These are phyloP conservation scores for Thyatira batis DNA, from an alignment of 2,888 invertebrate genomes.

Conservation along the genomic window DNA sequence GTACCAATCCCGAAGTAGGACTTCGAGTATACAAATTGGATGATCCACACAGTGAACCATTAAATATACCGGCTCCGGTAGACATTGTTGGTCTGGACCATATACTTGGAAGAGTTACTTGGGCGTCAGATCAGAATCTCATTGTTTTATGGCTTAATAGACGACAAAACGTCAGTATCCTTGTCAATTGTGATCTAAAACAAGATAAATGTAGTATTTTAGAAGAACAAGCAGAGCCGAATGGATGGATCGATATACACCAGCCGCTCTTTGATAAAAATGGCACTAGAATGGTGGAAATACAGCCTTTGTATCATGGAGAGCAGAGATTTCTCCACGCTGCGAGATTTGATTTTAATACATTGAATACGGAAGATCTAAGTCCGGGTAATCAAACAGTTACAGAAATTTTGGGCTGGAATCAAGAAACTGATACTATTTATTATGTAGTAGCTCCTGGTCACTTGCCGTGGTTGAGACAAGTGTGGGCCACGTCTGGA, in stretches of 20 bases:
- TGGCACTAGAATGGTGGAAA: slow-evolving; percentile 71
- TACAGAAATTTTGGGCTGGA: slow-evolving; percentile 83
- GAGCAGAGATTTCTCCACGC: slow-evolving; percentile 74
- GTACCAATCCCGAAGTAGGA: slow-evolving; percentile 87
- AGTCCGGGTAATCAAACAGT: slow-evolving; percentile 84
- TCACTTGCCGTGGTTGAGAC: slow-evolving; percentile 85
- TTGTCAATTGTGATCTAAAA: slow-evolving; percentile 81
- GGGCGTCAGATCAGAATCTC: slow-evolving; percentile 86
- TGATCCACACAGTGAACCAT: slow-evolving; percentile 49
- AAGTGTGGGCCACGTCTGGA: slow-evolving; percentile 82
- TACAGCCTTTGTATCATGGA: slow-evolving; percentile 56
- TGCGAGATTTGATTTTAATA: slow-evolving; percentile 55
- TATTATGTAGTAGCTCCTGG: slow-evolving; percentile 87
- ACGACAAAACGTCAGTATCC: slow-evolving; percentile 87
- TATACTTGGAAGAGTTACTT: slow-evolving; percentile 86
- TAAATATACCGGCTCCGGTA: slow-evolving; percentile 77
- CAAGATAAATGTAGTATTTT: slow-evolving; percentile 66
- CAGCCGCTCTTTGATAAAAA: slow-evolving; percentile 78
- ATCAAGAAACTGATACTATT: slow-evolving; percentile 80
- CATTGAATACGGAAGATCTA: slow-evolving; percentile 62
- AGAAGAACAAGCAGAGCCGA: slow-evolving; percentile 74
- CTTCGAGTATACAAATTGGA: slow-evolving; percentile 83
- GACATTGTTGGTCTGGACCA: slow-evolving; percentile 83
- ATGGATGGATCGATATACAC: slow-evolving; percentile 87
- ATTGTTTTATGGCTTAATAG: slow-evolving; percentile 92